Conservation (phyloP, 2,888 invertebrate genomes). For the Hypselothyrea guttata region DNA sequence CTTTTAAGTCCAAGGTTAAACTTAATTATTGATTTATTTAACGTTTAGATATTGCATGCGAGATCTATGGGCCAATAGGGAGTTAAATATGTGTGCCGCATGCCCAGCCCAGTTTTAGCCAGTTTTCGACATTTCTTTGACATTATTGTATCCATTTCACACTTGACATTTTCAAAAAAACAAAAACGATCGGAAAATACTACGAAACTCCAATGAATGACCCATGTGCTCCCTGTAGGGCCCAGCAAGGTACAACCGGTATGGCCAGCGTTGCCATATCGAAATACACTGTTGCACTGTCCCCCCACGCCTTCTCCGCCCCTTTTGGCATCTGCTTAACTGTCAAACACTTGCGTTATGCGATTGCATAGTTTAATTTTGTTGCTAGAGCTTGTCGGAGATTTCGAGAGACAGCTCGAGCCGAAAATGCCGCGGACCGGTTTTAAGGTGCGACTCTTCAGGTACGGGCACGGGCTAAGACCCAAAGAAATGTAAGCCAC, state of each 20-base stretch:
- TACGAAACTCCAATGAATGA: slow-evolving; percentile 18
- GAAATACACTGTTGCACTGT: too few species aligned
- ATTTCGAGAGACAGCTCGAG: slow-evolving; percentile 37
- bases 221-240: slow-evolving; percentile 43
- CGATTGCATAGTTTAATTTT: slow-evolving; percentile 28
- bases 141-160: slow-evolving; percentile 42
- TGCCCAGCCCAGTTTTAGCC: slow-evolving; percentile 37
- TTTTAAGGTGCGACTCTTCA: slow-evolving; percentile 66
- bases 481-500: slow-evolving; percentile 57
- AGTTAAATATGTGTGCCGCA: slow-evolving; percentile 8
- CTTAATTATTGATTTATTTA: slow-evolving; percentile 69
- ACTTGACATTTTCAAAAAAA: slow-evolving; percentile 61
- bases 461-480: slow-evolving; percentile 23
- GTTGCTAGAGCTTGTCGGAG: slow-evolving; percentile 25
- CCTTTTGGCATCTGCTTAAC: slow-evolving; percentile 8
- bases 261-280: too few species aligned
- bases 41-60: slow-evolving; percentile 52
- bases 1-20: slow-evolving; percentile 75
- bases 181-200: slow-evolving; percentile 7
- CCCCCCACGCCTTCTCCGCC: too few species aligned
- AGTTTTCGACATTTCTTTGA: slow-evolving; percentile 27
- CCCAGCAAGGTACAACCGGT: slow-evolving; percentile 63
- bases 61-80: slow-evolving; percentile 25
- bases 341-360: slow-evolving; percentile 47
- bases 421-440: slow-evolving; percentile 65